phyloP scores from a whole-genome alignment of 2,113 vertebrate species.

The Vidua macroura region DNA sequence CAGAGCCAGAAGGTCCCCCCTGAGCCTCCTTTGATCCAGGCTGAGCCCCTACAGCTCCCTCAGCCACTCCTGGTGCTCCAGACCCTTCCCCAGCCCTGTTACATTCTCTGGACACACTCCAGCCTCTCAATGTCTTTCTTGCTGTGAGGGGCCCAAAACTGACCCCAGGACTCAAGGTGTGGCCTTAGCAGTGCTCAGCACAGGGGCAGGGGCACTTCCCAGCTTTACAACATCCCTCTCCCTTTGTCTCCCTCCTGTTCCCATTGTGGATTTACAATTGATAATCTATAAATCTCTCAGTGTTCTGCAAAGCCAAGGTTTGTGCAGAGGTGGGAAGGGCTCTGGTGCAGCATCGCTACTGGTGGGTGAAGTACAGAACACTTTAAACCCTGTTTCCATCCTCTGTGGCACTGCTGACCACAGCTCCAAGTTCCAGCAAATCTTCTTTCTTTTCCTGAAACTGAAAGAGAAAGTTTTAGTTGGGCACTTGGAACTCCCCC shows the following conservation, averaged over 20 bases:
- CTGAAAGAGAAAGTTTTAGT: neutral
- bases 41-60: neutral
- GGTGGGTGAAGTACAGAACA: fast-evolving
- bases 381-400: neutral
- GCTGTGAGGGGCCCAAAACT: neutral
- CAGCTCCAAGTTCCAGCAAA: neutral
- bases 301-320: neutral
- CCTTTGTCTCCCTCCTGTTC: neutral
- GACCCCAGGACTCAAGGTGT: neutral
- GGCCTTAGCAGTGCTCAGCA: neutral
- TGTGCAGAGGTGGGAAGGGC: neutral
- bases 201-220: neutral
- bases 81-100: neutral
- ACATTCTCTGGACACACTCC: fast-evolving
- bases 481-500: fast-evolving
- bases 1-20: neutral
- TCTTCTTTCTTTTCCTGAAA: neutral
- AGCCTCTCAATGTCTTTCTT: neutral
- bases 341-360: neutral
- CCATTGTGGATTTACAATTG: neutral
- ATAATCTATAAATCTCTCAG: neutral
- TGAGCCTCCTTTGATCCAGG: neutral
- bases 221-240: neutral
- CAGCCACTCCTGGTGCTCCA: neutral
- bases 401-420: neutral